Conservation (phyloP, 2,797 vertebrate genomes). For the Clarias laeviceps region DNA sequence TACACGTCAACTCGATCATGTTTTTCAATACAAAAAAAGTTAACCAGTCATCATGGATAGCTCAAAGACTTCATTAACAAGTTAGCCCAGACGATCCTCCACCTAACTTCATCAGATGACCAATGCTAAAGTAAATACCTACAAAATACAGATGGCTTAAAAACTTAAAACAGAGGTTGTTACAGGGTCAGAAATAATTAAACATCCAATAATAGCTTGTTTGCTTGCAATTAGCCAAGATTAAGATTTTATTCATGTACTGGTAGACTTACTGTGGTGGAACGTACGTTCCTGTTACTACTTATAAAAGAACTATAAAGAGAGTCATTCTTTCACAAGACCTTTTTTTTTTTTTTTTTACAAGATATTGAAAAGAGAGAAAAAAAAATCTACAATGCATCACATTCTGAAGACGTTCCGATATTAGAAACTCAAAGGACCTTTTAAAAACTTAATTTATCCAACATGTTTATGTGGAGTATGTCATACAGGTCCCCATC, state of each 20-base stretch:
- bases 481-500: neutral
- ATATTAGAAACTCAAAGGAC: neutral
- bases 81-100: neutral
- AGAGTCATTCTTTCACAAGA: neutral
- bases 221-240: neutral
- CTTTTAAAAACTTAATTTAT: neutral
- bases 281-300: neutral
- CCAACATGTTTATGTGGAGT: neutral
- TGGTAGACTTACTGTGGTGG: neutral
- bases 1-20: neutral
- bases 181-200: neutral
- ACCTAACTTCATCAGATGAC: neutral
- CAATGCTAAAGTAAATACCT: neutral
- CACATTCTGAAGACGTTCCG: neutral
- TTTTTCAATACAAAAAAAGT: neutral
- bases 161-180: neutral
- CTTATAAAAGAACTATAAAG: neutral
- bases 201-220: neutral
- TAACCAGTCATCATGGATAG: neutral
- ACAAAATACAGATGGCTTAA: neutral
- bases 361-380: neutral
- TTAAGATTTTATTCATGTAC: neutral
- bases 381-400: neutral
- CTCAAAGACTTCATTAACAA: neutral
- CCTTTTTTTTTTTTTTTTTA: neutral